Evolutionary conservation across 2,797 vertebrate genomes (phyloP), one percentile per base, ranked within the genome.

Genomic region (Chelon labrosus): DNA sequence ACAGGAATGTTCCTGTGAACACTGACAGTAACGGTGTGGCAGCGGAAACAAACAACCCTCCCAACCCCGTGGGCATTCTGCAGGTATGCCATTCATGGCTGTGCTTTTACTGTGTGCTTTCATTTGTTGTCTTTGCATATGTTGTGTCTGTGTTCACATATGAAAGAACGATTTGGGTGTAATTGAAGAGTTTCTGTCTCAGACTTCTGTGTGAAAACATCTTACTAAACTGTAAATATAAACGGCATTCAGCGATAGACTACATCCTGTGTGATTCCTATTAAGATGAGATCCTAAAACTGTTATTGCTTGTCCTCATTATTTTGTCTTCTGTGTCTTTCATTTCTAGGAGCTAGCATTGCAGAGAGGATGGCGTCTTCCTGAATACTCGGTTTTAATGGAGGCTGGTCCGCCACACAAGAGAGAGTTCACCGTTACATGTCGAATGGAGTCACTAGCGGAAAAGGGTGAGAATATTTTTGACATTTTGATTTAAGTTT

Each of bases 381-480:
- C 97, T 4, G 96, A 97, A 46, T 98, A 97, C 85, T 91, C 94
- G 1, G 80, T 96, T 69, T 90, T 94, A 50, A 87, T 88, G 77
- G 96, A 98, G 85, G 84, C 92, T 4, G 96, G 96, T 56, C 96
- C 96, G 0, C 94, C 94, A 64, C 96, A 97, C 86, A 95, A 93
- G 87, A 95, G 93, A 85, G 95, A 97, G 75, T 97, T 97, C 88
- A 96, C 96, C 1, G 91, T 97, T 6, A 95, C 92, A 16, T 97
- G 97, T 85, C 92, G 92, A 51, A 77, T 97, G 82, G 97, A 96
- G 82, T 93, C 92, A 4, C 92, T 97, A 77, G 88, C 95, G 78
- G 96, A 97, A 92, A 96, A 94, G 12, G 96, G 97, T 97, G 88
- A 0, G 56, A 7, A 6, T 5, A n/a, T 51, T 44, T 67, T 31